Percentiles rank a stretch among this genome's conserved stretches.
phyloP scores from a whole-genome alignment of 2,113 vertebrate genomes.

The Pelecanus crispus region DNA sequence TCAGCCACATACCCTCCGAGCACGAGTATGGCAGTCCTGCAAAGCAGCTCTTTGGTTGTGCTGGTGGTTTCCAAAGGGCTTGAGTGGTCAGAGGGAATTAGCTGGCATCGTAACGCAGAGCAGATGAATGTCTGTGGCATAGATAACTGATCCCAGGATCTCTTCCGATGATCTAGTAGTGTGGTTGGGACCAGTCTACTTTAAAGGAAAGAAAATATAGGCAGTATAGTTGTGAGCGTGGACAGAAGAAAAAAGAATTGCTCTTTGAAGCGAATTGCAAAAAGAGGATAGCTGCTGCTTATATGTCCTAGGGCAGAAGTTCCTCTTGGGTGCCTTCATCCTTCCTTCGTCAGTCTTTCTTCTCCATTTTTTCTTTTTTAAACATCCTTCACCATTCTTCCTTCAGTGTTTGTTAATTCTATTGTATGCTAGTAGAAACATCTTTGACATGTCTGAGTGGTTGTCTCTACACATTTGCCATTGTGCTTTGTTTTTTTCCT shows the following conservation, averaged over 20 bases:
- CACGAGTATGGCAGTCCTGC: accelerated
- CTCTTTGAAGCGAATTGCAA: neutral
- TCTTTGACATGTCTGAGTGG: neutral
- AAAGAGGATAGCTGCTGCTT: neutral
- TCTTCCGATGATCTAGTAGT: neutral
- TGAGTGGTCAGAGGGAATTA: neutral
- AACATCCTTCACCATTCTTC: neutral
- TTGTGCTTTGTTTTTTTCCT: neutral
- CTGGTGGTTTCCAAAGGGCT: neutral
- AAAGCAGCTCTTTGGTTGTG: neutral
- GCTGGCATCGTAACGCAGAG: accelerated
- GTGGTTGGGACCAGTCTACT: neutral
- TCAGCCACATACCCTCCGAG: accelerated
- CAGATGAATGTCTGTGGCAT: neutral
- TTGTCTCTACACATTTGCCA: neutral
- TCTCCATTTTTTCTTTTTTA: neutral
- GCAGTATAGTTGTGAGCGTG: neutral
- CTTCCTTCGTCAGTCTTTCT: neutral
- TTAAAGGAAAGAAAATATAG: neutral
- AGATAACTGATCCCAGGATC: neutral
- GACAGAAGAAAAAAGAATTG: neutral
- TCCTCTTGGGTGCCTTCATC: neutral
- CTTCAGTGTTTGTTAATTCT: neutral
- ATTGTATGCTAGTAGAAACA: neutral
- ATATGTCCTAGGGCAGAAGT: neutral